Base-by-base conservation (phyloP, 2,888 invertebrate species). In the Gisinianus flammeolus region DNA sequence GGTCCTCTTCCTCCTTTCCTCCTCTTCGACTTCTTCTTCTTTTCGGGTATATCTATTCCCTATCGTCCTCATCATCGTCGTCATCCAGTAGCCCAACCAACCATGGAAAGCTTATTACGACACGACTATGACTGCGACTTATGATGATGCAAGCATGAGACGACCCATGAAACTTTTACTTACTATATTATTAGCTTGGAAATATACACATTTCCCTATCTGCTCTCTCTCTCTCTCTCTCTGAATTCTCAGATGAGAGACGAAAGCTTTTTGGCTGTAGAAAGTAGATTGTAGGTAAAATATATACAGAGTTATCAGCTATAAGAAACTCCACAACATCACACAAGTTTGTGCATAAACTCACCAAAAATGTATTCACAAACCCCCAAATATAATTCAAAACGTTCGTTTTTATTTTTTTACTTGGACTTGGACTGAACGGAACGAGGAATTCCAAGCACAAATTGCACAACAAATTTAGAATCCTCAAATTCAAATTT, bases 71-170 rank as follows among this genome's bases (percentile, higher is more conserved):
- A 35, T 35, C 35, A 35, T 35, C 35, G 31, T 67, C 31, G 6
- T 68, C 68, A 68, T 68, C 68, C 68, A 33, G 35, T 68, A 8
- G 68, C 26, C 26, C 68, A 68, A 24, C 68, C 35, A 68, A 68
- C 22, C 68, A 44, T 68, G 68, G 24, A 35, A 68, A 68, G 68
- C 68, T 68, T 68, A 44, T 68, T 68, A 68, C 35, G 30, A 19
- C 67, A 10, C 56, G 56, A 10, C 56, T 12, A 56, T n/a, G 12
- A 56, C 56, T 24, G 26, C 22, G 62, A 62, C 22, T 62, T 62
- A 62, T 24, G 62, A 62, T 62, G 24, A 24, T 62, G 26, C 62
- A 62, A 6, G 22, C 1, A 62, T 5, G 22, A 62, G 22, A 26
- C 62, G 62, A 62, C 62, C 62, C 62, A 24, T 62, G 62, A 62